Conservation (phyloP, 1,140 invertebrate genomes). For the Leucophenga varia region DNA sequence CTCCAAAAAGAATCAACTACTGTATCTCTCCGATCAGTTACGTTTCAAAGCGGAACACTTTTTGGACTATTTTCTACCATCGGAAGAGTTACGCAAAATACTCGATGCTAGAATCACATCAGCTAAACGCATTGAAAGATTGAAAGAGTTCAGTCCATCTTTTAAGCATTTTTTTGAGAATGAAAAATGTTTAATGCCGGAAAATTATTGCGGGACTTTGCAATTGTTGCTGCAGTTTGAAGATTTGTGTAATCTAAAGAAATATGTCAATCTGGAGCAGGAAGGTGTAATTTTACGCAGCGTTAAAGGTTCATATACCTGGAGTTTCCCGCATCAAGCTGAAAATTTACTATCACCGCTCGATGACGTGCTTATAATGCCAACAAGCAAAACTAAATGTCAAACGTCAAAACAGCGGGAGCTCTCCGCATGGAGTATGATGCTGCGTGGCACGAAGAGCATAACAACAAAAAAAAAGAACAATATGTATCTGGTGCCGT, state of each 20-base stretch:
- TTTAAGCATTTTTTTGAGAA: conserved; percentile 2
- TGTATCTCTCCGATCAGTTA: not conserved
- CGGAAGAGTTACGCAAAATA: not conserved
- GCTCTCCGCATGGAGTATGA: not conserved
- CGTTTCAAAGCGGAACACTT: not conserved
- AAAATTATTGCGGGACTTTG: conserved; percentile 4
- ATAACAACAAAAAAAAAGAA: not conserved
- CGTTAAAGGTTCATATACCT: too few species aligned
- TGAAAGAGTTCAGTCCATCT: not conserved
- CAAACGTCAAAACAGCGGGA: not conserved
- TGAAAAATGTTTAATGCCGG: not conserved
- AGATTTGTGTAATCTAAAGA: conserved; percentile 2
- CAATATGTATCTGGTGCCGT: conserved; percentile 1
- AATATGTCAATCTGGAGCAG: conserved; percentile 3
- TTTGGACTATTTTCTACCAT: not conserved
- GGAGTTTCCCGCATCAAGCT: not conserved
- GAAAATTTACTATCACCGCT: conserved; percentile 11
- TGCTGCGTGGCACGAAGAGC: not conserved
- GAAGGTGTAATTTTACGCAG: conserved; percentile 3
- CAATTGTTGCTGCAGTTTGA: conserved; percentile 7
- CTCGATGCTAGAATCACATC: not conserved
- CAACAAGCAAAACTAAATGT: not conserved
- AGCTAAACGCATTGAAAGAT: not conserved
- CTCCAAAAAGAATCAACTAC: not conserved
- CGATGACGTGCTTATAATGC: conserved; percentile 9